These are phyloP conservation scores for Gerosis bhagava DNA, from an alignment of 2,888 invertebrate genomes.

Conservation along the genomic window DNA sequence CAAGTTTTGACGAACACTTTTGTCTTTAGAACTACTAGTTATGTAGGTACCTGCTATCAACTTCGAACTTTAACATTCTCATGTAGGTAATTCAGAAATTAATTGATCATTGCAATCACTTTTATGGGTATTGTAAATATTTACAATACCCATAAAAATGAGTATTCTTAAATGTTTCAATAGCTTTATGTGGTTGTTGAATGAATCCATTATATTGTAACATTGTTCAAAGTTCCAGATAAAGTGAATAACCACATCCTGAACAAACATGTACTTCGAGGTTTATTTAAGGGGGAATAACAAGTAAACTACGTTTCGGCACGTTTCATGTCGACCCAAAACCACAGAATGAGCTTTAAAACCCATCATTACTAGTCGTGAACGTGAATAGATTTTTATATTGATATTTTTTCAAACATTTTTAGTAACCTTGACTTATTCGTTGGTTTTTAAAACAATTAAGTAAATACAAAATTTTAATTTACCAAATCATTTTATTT, in stretches of 20 bases:
- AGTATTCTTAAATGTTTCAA: constrained; percentile 7
- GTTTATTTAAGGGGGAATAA: constrained; percentile 23
- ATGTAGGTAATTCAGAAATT: too few species aligned
- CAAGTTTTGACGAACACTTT: too few species aligned
- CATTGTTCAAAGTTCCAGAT: constrained; percentile 20
- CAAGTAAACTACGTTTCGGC: constrained; percentile 22
- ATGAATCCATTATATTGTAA: constrained; percentile 14
- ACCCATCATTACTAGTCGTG: constrained; percentile 5
- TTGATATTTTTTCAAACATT: not conserved
- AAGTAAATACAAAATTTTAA: too few species aligned
- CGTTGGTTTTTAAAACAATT: too few species aligned
- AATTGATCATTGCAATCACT: too few species aligned
- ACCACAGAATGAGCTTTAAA: constrained; percentile 16
- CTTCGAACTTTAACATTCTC: too few species aligned
- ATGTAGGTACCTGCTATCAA: too few species aligned
- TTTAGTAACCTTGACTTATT: not conserved
- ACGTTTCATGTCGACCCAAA: constrained; percentile 19
- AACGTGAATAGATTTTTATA: constrained; percentile 6
- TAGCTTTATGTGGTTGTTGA: constrained; percentile 8
- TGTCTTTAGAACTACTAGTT: too few species aligned
- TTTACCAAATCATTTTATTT: too few species aligned
- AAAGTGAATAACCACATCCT: constrained; percentile 26
- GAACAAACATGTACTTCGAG: constrained; percentile 15
- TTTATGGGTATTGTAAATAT: not conserved
- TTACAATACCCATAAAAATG: not conserved